Evolutionary conservation across 1,140 invertebrate genomes (phyloP).

Genomic region (Wasmannia auropunctata): DNA sequence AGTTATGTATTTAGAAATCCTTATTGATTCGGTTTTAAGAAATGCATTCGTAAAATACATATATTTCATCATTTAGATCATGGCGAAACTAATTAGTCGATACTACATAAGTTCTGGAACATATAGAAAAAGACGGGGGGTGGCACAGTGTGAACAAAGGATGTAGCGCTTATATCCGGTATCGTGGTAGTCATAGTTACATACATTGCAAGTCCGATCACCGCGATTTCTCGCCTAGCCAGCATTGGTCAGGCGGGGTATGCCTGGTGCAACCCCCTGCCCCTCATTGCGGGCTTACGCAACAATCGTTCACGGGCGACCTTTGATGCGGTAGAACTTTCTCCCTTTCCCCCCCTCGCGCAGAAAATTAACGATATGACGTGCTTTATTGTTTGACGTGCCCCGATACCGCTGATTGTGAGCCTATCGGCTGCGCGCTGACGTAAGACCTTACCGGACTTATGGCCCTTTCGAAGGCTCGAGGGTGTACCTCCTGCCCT

Average conservation of each 20-base stretch:
- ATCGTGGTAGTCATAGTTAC: too few relatives aligned
- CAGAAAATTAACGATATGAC: conserved; percentile 41
- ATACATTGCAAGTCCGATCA: not conserved
- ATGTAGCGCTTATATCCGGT: not conserved
- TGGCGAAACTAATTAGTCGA: not conserved
- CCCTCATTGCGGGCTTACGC: conserved; percentile 19
- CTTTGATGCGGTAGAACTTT: conserved; percentile 34
- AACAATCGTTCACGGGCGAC: conserved; percentile 19
- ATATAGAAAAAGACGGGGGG: not conserved
- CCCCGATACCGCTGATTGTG: conserved; percentile 9
- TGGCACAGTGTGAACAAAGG: not conserved
- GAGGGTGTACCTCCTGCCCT: conserved; percentile 7
- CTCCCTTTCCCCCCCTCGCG: not conserved
- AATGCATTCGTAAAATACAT: not conserved
- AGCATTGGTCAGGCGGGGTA: not conserved
- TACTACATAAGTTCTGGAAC: not conserved
- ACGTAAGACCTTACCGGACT: not conserved
- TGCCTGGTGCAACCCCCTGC: conserved; percentile 32
- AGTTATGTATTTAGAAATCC: not conserved
- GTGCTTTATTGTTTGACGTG: conserved; percentile 44
- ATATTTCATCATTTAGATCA: not conserved
- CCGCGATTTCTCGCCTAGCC: not conserved
- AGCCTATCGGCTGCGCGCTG: not conserved
- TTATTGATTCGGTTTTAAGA: not conserved
- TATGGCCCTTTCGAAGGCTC: conserved; percentile 41